Conservation (phyloP, 2,888 invertebrate genomes). For the Pandemis heparana region DNA sequence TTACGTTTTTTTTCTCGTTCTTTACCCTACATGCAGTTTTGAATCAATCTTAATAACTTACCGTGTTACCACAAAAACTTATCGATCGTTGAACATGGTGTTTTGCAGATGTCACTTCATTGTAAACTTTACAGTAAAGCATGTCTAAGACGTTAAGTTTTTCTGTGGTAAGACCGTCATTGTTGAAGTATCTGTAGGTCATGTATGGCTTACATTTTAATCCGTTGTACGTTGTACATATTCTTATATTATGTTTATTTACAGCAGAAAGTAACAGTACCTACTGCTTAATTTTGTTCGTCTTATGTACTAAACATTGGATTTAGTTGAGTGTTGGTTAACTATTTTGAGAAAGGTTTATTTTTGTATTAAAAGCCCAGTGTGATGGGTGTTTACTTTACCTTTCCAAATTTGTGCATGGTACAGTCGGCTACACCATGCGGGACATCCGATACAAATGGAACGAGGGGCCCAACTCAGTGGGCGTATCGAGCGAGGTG, state of each 20-base stretch:
- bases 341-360: background rate
- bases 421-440: conserved; percentile 98
- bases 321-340: background rate
- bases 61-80: no score
- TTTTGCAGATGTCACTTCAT: no score
- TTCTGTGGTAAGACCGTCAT: background rate
- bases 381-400: conserved; percentile 83
- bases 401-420: conserved; percentile 73
- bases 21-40: background rate
- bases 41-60: background rate
- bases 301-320: background rate
- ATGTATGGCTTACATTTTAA: conserved; percentile 7
- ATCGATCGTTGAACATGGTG: no score
- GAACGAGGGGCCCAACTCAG: conserved; percentile 98
- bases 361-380: conserved; percentile 71
- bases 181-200: background rate
- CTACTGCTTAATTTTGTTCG: background rate
- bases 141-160: no score
- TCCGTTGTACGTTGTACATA: background rate
- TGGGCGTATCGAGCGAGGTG: conserved; percentile 98
- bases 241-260: background rate
- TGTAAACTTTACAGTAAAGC: no score
- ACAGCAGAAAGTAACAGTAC: background rate
- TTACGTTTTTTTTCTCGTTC: conserved; percentile 3
- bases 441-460: conserved; percentile 98